Conservation (phyloP, 1,140 invertebrate genomes). For the Drosophila tropicalis region DNA sequence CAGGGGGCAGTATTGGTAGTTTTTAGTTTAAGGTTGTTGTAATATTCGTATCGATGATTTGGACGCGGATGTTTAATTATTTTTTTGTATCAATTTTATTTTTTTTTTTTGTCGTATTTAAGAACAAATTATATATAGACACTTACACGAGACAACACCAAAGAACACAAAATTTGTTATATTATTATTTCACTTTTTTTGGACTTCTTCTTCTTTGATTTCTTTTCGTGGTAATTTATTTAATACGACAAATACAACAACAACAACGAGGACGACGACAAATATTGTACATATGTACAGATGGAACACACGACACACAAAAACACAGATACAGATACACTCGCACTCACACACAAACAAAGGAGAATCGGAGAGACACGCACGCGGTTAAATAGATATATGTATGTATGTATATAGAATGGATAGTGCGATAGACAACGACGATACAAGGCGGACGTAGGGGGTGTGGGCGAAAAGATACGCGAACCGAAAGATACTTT, state of each 20-base stretch:
- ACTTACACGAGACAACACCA: slow-evolving; percentile 79
- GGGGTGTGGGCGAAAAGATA: slow-evolving; percentile 5
- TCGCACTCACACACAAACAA: slow-evolving; percentile 24
- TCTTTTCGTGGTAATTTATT: slow-evolving; percentile 5
- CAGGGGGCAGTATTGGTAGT: background rate
- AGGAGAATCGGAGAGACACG: background rate
- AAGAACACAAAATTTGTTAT: slow-evolving; percentile 78
- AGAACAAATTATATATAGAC: slow-evolving; percentile 78
- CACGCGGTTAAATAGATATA: slow-evolving; percentile 13
- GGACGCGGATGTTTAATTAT: background rate
- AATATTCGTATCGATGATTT: slow-evolving; percentile 1
- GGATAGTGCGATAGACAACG: slow-evolving; percentile 19
- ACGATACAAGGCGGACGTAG: slow-evolving; percentile 5
- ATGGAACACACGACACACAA: slow-evolving; percentile 49
- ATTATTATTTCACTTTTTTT: slow-evolving; percentile 46
- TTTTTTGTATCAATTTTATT: too few species aligned
- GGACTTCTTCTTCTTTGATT: slow-evolving; percentile 39
- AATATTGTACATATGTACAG: slow-evolving; percentile 81
- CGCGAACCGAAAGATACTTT: slow-evolving; percentile 16
- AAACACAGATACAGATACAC: slow-evolving; percentile 39
- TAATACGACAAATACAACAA: slow-evolving; percentile 56
- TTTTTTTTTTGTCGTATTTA: slow-evolving; percentile 63
- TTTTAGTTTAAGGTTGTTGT: background rate
- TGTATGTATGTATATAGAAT: slow-evolving; percentile 13
- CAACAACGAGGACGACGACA: slow-evolving; percentile 68